These are phyloP conservation scores for Seriola quinqueradiata DNA, from an alignment of 2,113 vertebrate genomes.

Conservation along the genomic window DNA sequence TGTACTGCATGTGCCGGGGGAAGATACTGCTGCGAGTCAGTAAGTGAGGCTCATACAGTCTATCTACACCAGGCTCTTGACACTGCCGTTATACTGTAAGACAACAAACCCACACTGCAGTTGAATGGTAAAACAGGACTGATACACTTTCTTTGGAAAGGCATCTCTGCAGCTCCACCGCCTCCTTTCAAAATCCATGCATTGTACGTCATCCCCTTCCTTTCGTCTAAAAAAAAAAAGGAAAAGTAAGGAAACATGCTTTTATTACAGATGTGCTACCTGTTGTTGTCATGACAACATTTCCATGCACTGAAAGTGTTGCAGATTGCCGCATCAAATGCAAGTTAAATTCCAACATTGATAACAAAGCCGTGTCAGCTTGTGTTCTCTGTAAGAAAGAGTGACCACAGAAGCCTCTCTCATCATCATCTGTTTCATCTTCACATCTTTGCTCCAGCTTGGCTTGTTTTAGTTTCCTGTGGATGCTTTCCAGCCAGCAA, in stretches of 20 bases:
- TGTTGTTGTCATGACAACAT: slow-evolving; percentile 79
- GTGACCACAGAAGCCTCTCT: not conserved
- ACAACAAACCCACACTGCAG: slow-evolving; percentile 4
- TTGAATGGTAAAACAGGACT: not conserved
- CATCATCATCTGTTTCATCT: not conserved
- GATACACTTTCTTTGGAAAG: not conserved
- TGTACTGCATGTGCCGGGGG: not conserved
- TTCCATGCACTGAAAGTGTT: slow-evolving; percentile 33
- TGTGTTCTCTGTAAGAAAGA: not conserved
- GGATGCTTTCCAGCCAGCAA: slow-evolving; percentile 34
- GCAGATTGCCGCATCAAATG: slow-evolving; percentile 9
- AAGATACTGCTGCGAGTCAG: slow-evolving; percentile 11
- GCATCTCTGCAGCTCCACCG: not conserved
- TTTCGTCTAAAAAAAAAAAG: not conserved
- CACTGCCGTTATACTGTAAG: not conserved
- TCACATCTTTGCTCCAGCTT: slow-evolving; percentile 6
- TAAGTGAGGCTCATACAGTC: not conserved
- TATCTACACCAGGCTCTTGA: not conserved
- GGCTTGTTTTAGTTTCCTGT: slow-evolving; percentile 29
- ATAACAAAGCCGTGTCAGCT: not conserved
- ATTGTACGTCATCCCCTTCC: not conserved
- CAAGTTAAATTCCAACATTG: not conserved
- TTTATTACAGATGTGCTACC: slow-evolving; percentile 37
- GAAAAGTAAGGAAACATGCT: not conserved
- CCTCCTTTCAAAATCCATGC: slow-evolving; percentile 5